phyloP scores from a whole-genome alignment of 2,888 invertebrate genomes.

The Polydesmus complanatus region DNA sequence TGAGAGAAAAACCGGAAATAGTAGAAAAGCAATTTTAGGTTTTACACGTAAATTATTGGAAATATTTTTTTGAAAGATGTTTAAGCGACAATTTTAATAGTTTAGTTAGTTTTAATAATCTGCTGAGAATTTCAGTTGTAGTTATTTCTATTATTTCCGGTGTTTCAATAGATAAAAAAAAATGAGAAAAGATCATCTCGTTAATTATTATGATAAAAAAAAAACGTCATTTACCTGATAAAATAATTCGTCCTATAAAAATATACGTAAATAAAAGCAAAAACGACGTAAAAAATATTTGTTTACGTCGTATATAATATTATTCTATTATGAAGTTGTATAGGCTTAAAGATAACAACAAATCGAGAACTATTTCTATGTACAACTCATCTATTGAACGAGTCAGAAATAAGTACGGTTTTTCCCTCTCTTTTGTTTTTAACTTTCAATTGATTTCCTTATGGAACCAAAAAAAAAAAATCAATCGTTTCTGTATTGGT shows the following conservation, averaged over 20 bases:
- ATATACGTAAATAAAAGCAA: background rate
- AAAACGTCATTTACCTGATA: background rate
- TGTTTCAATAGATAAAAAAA: too few relatives aligned
- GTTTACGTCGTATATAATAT: background rate
- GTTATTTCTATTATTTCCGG: too few relatives aligned
- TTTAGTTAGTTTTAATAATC: too few relatives aligned
- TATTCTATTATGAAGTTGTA: background rate
- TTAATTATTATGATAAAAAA: too few relatives aligned
- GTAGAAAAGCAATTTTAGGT: too few relatives aligned
- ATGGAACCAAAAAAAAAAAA: background rate
- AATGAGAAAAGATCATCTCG: too few relatives aligned
- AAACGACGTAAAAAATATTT: background rate
- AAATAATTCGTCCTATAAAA: background rate
- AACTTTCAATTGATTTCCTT: background rate
- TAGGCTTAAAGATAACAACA: background rate
- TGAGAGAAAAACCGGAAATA: too few relatives aligned
- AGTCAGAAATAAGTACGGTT: background rate
- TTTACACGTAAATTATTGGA: too few relatives aligned
- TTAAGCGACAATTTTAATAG: too few relatives aligned
- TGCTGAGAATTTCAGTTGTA: too few relatives aligned
- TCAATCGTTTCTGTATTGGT: background rate
- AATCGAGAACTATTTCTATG: background rate
- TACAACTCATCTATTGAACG: background rate
- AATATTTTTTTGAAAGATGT: too few relatives aligned
- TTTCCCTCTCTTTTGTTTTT: background rate